A percentile compares a stretch with the other conserved stretches of the same genome.
Evolutionary conservation across 2,113 vertebrate genomes (phyloP).

Genomic region (Actenoides lindsayi): DNA sequence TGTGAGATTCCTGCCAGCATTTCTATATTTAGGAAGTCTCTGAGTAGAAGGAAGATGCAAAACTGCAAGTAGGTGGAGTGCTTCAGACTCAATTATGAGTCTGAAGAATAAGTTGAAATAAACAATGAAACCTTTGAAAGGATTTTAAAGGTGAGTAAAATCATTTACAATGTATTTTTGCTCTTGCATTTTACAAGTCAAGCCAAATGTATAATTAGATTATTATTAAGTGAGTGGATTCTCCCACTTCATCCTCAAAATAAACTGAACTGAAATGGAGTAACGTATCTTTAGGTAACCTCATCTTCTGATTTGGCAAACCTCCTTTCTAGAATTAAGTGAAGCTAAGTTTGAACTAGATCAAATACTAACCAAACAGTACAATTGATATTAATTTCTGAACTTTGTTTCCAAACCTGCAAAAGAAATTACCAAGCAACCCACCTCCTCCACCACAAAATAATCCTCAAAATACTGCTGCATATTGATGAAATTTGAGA

Average conservation of each 20-base stretch:
- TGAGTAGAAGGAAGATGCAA: not conserved
- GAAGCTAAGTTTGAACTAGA: not conserved
- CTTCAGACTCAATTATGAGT: not conserved
- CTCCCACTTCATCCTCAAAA: not conserved
- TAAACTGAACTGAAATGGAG: not conserved
- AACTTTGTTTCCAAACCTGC: not conserved
- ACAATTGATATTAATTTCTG: not conserved
- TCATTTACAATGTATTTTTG: not conserved
- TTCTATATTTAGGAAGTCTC: constrained; percentile 25
- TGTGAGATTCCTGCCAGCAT: constrained; percentile 16
- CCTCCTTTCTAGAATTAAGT: not conserved
- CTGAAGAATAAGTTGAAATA: not conserved
- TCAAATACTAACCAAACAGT: not conserved
- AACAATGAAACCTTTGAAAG: not conserved
- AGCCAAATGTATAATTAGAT: not conserved
- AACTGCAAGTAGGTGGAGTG: not conserved
- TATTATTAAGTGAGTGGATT: not conserved
- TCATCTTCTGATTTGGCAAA: not conserved
- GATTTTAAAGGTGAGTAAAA: not conserved
- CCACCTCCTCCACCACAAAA: not conserved
- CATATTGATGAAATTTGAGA: not conserved
- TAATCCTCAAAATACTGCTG: not conserved
- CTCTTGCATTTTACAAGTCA: not conserved
- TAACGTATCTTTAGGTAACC: not conserved
- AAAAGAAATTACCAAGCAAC: not conserved